Base-by-base conservation (phyloP, 2,888 invertebrate species). In the Steinernema hermaphroditum region DNA sequence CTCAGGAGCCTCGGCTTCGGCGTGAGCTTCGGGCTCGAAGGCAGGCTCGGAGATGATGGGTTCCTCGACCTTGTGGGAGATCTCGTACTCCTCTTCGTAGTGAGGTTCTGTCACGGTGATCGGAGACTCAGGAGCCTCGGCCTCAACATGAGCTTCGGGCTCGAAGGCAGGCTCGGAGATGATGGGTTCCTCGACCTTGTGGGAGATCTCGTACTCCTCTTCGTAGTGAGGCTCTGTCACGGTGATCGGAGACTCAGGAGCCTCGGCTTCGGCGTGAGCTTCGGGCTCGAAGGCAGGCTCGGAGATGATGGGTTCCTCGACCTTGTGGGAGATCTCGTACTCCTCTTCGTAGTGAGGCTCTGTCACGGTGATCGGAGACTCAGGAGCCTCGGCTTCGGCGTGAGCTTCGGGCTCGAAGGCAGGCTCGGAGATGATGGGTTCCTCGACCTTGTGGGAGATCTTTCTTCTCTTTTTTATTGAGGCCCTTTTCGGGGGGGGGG, bases 381-480 rank as follows among this genome's bases (percentile, higher is more conserved):
- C 19, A n/a, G 22, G 8, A 24, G 19, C 27, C 8, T 54, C 8
- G 12, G 27, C 22, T 54, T 24, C 19, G 14, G 41, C 27, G 68
- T 68, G n/a, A 14, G 62, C 37, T 22, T 14, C 29, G n/a, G 68
- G 34, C n/a, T 41, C 19, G n/a, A 37, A 27, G 44, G 0, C 22
- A 19, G 43, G 41, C 71, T 74, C 76, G 71, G 72, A 72, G 62
- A 72, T 71, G 37, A 34, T 6, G 22, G 32, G 32, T 62, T 34
- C 37, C 19, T 32, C 34, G 32, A 19, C 12, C 34, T 29, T 62
- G 32, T 62, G 29, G 32, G 62, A 62, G 19, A 54, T 27, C 27
- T 49, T 8, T 41, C 8, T 43, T 73, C n/a, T n/a, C n/a, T n/a
- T n/a, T n/a, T n/a, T n/a, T n/a, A n/a, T n/a, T n/a, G n/a, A n/a